Evolutionary conservation across 1,140 invertebrate genomes (phyloP).

Genomic region (Leptinotarsa lineolata): DNA sequence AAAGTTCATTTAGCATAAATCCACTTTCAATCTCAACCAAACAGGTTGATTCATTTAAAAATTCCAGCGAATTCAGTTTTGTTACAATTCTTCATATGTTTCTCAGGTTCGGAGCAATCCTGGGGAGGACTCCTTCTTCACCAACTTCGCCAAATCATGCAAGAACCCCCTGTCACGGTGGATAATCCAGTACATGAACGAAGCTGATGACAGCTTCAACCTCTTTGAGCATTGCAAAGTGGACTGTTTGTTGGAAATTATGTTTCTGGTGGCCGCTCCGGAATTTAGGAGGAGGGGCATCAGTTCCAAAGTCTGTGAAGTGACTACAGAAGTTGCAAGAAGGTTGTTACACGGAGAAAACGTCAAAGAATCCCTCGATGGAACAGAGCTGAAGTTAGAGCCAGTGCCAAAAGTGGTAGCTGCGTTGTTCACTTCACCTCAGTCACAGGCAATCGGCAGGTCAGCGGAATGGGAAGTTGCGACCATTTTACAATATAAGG

Average conservation of each 20-base stretch:
- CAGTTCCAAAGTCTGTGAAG: conserved; percentile 58
- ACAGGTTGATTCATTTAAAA: too few relatives aligned
- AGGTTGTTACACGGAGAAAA: conserved; percentile 59
- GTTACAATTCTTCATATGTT: too few relatives aligned
- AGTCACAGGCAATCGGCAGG: conserved; percentile 62
- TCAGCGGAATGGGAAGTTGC: conserved; percentile 61
- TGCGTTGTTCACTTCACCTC: conserved; percentile 63
- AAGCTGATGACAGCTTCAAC: conserved; percentile 49
- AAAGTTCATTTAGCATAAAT: too few relatives aligned
- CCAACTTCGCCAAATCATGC: conserved; percentile 24
- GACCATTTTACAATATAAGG: conserved; percentile 56
- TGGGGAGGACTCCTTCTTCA: neutral
- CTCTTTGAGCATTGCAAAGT: conserved; percentile 65
- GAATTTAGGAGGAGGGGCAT: conserved; percentile 59
- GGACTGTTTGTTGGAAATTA: conserved; percentile 67
- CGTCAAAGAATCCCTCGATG: conserved; percentile 51
- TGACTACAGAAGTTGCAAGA: conserved; percentile 61
- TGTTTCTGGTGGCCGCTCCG: conserved; percentile 65
- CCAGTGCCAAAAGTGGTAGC: conserved; percentile 62
- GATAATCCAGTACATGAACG: conserved; percentile 31
- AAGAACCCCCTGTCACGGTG: conserved; percentile 20
- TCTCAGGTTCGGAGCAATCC: neutral
- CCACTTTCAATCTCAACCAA: too few relatives aligned
- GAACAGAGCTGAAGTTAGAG: conserved; percentile 56
- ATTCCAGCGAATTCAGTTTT: too few relatives aligned